Evolutionary conservation across 2,888 invertebrate species (phyloP).

Genomic region (Pterobdella sp.): DNA sequence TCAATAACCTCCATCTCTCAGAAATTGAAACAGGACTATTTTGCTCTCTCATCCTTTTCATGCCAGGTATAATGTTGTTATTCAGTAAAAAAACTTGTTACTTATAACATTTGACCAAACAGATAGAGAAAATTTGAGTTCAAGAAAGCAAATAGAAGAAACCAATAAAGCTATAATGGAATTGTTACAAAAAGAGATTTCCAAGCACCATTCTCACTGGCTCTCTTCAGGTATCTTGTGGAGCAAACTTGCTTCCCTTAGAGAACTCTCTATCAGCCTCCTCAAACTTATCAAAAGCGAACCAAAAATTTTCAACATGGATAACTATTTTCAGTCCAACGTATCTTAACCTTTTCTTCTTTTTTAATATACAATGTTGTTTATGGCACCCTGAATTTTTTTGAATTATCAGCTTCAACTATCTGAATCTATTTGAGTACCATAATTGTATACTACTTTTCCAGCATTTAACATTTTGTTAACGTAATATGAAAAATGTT

Average conservation of each 20-base stretch:
- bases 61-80: too few relatives aligned
- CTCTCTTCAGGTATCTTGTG: background rate
- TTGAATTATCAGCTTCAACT: background rate
- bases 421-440: too few relatives aligned
- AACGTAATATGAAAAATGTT: too few relatives aligned
- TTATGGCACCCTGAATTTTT: background rate
- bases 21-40: slow-evolving; percentile 49
- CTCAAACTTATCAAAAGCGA: background rate
- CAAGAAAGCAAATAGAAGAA: background rate
- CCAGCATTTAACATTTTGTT: too few relatives aligned
- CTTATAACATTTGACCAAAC: too few relatives aligned
- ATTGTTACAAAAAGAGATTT: slow-evolving; percentile 11
- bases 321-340: background rate
- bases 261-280: slow-evolving; percentile 13
- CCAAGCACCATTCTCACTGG: background rate
- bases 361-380: background rate
- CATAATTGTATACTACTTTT: too few relatives aligned
- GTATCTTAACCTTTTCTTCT: background rate
- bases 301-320: background rate
- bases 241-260: slow-evolving; percentile 21
- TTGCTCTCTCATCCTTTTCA: slow-evolving; percentile 49
- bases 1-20: slow-evolving; percentile 47
- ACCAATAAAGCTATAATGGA: background rate
- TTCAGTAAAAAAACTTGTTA: too few relatives aligned
- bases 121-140: slow-evolving; percentile 12